Evolutionary conservation across 2,888 invertebrate species (phyloP), one percentile per base, ranked within the genome.

Genomic region (Ochropleura plecta): DNA sequence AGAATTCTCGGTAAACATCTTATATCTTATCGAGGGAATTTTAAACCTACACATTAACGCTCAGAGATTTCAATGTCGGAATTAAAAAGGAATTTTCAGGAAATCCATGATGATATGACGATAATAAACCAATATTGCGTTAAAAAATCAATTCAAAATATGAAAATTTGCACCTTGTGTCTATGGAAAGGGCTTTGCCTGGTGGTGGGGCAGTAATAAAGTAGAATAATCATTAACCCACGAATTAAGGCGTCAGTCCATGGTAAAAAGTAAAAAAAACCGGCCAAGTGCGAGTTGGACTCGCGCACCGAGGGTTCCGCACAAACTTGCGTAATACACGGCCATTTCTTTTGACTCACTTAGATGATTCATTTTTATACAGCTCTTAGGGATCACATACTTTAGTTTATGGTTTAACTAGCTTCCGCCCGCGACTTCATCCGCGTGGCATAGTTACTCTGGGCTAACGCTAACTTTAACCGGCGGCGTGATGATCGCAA

Each of bases 241-340:
- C 48, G 5, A 46, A 57, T 59, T 7, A 40, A 51, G 7, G 20
- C 0, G 51, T 18, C 0, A 65, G 10, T 49, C 7, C 3, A 57
- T 16, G 10, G 60, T 66, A 42, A 64, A 66, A 68, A 40, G 64
- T n/a, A n/a, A n/a, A n/a, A n/a, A n/a, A n/a, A n/a, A n/a, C n/a
- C n/a, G n/a, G n/a, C n/a, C n/a, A n/a, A n/a, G n/a, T n/a, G n/a
- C n/a, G n/a, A n/a, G n/a, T n/a, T n/a, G n/a, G n/a, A n/a, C n/a
- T n/a, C n/a, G n/a, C n/a, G n/a, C n/a, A n/a, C n/a, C n/a, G n/a
- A n/a, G n/a, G n/a, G n/a, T n/a, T n/a, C n/a, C n/a, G n/a, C n/a
- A n/a, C n/a, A n/a, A n/a, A n/a, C n/a, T n/a, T n/a, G n/a, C n/a
- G n/a, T n/a, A n/a, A n/a, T n/a, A n/a, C n/a, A n/a, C n/a, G n/a